Evolutionary conservation across 2,797 vertebrate species (phyloP), one percentile per base, ranked within the genome.

Genomic region (Tympanoctomys barrerae): DNA sequence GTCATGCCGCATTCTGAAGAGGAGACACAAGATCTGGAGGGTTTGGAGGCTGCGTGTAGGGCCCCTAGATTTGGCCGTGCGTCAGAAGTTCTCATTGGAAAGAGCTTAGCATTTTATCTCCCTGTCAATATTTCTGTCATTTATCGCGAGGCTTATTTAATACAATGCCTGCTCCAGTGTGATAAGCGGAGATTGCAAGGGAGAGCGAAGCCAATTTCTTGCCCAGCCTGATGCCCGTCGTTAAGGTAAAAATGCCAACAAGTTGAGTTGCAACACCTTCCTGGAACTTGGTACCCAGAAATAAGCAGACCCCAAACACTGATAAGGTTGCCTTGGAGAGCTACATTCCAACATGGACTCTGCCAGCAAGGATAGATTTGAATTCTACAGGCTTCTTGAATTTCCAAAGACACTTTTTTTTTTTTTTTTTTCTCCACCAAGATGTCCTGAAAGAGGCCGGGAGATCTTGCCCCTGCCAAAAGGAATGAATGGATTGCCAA

Each of bases 251-350:
- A 85, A 71, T 42, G 49, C 11, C 73, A 75, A 66, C 57, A 83
- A 42, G 61, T 94, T 94, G 19, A 68, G 36, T 68, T 75, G 62
- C 95, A 94, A 91, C 62, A 85, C 33, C 95, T 92, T 90, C 62
- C 82, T 91, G 89, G 89, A 95, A 95, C 78, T 46, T 24, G 64
- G 81, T 62, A 78, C 95, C 89, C 57, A 94, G 87, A 95, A 92
- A 94, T 71, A 85, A 94, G 89, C 87, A 94, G 87, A 66, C 83
- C 61, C 62, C 68, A 97, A 94, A 92, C 92, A 91, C 57, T 73
- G 97, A 97, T 97, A 96, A 96, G 93, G 93, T 96, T 94, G 96
- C 83, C 91, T 88, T 46, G 91, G 92, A 93, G 91, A 93, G 61
- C 42, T 62, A 3, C 89, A 94, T 96, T 96, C 91, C 64, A 86